Evolutionary conservation across 2,113 vertebrate species (phyloP), one percentile per base, ranked within the genome.

Genomic region (Saguinus imperator): DNA sequence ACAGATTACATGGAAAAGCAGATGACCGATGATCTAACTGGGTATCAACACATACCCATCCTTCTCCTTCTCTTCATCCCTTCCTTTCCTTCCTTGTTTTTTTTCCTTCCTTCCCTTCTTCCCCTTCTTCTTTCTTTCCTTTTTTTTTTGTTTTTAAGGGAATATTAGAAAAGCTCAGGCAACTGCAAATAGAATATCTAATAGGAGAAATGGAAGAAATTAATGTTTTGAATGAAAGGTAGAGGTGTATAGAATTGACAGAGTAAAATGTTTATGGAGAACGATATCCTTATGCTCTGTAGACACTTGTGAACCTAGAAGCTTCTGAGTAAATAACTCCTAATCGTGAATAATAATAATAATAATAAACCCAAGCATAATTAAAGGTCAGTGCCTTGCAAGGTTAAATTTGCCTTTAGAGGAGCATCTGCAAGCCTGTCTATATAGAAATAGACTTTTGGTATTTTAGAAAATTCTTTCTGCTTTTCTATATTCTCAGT

Each of bases 331-430:
- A 89, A 86, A 70, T 91, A n/a, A 17, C 50, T 95, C 20, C 58
- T 89, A 64, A 64, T 50, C 35, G 79, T 89, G 82, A 40, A 66
- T 52, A 17, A 52, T 52, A 52, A 52, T 52, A 80, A n/a, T n/a
- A n/a, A 72, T 85, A 91, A 68, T 35, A 85, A 91, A 50, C 52
- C 64, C 73, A 87, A 87, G 37, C 11, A 40, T 17, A 6, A 86
- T 96, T 92, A 93, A 81, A 92, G 68, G 50, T 89, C 89, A 91
- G 43, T 89, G 83, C 91, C 35, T 95, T 94, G 43, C 70, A 82
- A 94, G 88, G 79, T 89, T 89, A 55, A 76, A 82, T 82, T 83
- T 91, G 81, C n/a, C 48, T 55, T 87, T 87, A 73, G 35, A 76
- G 50, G 37, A 57, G 20, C 25, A 76, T 77, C 77, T 76, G 8